Conservation (phyloP, 2,888 invertebrate genomes). For the Stenichneumon culpator region DNA sequence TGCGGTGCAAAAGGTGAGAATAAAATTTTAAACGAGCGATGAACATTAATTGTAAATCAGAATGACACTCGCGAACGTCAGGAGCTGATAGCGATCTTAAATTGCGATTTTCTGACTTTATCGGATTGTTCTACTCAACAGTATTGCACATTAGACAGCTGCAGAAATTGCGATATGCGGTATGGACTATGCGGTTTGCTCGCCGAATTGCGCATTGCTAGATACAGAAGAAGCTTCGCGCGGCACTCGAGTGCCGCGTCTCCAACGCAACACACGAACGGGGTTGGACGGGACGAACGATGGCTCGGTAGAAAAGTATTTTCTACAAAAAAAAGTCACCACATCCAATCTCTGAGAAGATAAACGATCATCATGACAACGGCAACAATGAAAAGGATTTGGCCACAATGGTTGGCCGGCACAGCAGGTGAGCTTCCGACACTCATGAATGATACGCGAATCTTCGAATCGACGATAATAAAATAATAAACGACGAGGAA, state of each 20-base stretch:
- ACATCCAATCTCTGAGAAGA: not conserved
- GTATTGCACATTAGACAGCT: not conserved
- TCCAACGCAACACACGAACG: not conserved
- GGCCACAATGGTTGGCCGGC: constrained; percentile 70
- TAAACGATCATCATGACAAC: constrained; percentile 10
- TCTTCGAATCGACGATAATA: not conserved
- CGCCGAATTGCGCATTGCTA: not conserved
- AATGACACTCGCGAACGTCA: not conserved
- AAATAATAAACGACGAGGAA: not conserved
- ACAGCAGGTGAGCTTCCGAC: constrained; percentile 55
- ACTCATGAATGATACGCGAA: not conserved
- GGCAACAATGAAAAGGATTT: constrained; percentile 44
- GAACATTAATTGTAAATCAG: not conserved
- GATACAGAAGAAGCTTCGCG: not conserved
- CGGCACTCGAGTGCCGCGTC: not conserved
- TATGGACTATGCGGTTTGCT: not conserved
- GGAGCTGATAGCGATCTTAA: constrained; percentile 20
- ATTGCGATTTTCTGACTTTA: constrained; percentile 11
- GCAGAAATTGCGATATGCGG: not conserved
- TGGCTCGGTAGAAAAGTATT: constrained; percentile 17
- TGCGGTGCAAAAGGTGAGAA: not conserved
- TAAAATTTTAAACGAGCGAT: not conserved
- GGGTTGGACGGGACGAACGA: not conserved
- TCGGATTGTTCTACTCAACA: not conserved
- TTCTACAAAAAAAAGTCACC: not conserved